Evolutionary conservation across 2,888 invertebrate species (phyloP), one percentile per base, ranked within the genome.

Genomic region (Serripes groenlandicus): DNA sequence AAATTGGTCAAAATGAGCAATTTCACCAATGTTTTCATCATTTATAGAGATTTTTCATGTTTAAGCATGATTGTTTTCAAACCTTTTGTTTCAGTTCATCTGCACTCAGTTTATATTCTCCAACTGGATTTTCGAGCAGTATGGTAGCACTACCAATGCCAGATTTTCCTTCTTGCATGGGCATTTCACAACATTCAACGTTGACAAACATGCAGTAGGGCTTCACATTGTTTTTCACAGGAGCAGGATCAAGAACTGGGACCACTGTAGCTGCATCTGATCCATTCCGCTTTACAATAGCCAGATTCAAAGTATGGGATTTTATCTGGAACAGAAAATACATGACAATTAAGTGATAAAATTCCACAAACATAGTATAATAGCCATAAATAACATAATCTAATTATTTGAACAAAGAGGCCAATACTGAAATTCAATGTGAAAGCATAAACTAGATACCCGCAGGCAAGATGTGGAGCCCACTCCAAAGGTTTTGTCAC

Each of bases 261-360:
- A 54, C 35, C 37, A 49, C 34, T 28, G 79, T 28, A 18, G 28
- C 49, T 11, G 35, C 78, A 23, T 75, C 64, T 18, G 74, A 71
- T 21, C 78, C 84, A 26, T 83, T 95, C 69, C 95, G 95, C 95
- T 96, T 96, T 5, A 97, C 97, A 84, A 98, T 96, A 3, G 96
- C 95, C 75, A 98, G 95, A 82, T 96, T 96, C 77, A 98, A 95
- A 78, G 96, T 95, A 28, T 96, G 96, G 23, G 97, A 97, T 94
- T 98, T 98, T 34, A 98, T 94, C 91, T 96, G 96, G 42, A 66
- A 66, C 3, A 4, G 15, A n/a, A n/a, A n/a, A n/a, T n/a, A n/a
- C n/a, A n/a, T n/a, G n/a, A n/a, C n/a, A n/a, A n/a, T n/a, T n/a
- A n/a, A n/a, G n/a, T n/a, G n/a, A n/a, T n/a, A n/a, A n/a, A n/a